Conservation (phyloP, 2,113 vertebrate genomes). For the Plotosus lineatus region DNA sequence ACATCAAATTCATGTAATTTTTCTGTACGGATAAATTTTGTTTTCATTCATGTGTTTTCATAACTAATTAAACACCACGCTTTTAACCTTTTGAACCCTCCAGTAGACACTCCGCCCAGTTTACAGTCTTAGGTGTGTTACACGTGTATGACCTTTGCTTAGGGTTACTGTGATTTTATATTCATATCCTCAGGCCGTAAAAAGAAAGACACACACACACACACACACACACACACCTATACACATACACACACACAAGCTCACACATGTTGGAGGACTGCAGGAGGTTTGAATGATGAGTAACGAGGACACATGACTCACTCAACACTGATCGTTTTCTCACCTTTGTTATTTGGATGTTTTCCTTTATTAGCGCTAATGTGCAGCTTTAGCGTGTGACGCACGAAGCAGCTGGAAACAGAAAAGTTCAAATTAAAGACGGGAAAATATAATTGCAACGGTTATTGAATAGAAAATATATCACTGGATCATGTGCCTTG, state of each 20-base stretch:
- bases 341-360: slow-evolving; percentile 18
- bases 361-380: slow-evolving; percentile 8
- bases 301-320: slow-evolving; percentile 6
- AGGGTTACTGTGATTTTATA: background rate
- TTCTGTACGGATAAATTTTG: background rate
- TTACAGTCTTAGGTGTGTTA: background rate
- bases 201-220: background rate
- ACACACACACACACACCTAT: background rate
- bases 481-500: background rate
- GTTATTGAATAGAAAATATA: slow-evolving; percentile 1
- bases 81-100: background rate
- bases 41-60: background rate
- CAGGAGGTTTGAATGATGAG: background rate
- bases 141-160: slow-evolving; percentile 7
- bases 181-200: slow-evolving; percentile 1
- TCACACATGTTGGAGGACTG: background rate
- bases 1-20: background rate
- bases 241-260: background rate
- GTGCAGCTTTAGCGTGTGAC: slow-evolving; percentile 16
- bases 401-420: slow-evolving; percentile 12
- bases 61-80: background rate
- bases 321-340: slow-evolving; percentile 18
- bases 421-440: background rate
- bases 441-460: background rate
- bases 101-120: background rate